Conservation (phyloP, 1,140 invertebrate genomes). For the Cardiocondyla obscurior region DNA sequence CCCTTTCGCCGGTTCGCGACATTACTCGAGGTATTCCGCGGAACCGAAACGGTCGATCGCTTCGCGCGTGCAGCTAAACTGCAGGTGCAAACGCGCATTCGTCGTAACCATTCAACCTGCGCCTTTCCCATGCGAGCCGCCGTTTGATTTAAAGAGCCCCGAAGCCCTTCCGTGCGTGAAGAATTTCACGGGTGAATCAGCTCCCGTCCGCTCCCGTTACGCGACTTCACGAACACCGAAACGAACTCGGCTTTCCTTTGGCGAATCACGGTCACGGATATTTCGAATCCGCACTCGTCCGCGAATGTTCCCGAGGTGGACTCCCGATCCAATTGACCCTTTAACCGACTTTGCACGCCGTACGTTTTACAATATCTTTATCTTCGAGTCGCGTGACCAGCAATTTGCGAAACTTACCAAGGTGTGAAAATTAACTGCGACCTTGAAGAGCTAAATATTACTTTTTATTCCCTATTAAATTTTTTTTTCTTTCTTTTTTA, state of each 20-base stretch:
- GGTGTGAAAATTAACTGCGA: slow-evolving; percentile 1
- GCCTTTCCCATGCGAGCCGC: slow-evolving; percentile 35
- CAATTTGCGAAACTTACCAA: background rate
- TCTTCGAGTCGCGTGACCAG: background rate
- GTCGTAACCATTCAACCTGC: slow-evolving; percentile 46
- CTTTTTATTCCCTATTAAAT: background rate
- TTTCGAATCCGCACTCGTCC: slow-evolving; percentile 15
- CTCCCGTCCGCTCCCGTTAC: slow-evolving; percentile 48
- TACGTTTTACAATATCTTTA: background rate
- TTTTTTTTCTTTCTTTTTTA: no score
- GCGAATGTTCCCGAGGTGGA: background rate
- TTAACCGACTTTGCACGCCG: slow-evolving; percentile 17
- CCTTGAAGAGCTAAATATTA: background rate
- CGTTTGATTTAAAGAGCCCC: slow-evolving; percentile 30
- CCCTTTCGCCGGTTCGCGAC: slow-evolving; percentile 9
- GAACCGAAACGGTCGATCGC: slow-evolving; percentile 44
- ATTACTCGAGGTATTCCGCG: slow-evolving; percentile 15
- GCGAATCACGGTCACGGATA: slow-evolving; percentile 48
- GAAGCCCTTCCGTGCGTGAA: slow-evolving; percentile 49
- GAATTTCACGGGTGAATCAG: slow-evolving; percentile 49
- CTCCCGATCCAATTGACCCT: slow-evolving; percentile 25
- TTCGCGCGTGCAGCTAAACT: slow-evolving; percentile 46
- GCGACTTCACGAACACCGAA: slow-evolving; percentile 24
- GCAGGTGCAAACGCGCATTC: slow-evolving; percentile 16
- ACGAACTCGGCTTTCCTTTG: slow-evolving; percentile 38